phyloP scores from a whole-genome alignment of 1,140 invertebrate species.

The Psilanteris sp. region DNA sequence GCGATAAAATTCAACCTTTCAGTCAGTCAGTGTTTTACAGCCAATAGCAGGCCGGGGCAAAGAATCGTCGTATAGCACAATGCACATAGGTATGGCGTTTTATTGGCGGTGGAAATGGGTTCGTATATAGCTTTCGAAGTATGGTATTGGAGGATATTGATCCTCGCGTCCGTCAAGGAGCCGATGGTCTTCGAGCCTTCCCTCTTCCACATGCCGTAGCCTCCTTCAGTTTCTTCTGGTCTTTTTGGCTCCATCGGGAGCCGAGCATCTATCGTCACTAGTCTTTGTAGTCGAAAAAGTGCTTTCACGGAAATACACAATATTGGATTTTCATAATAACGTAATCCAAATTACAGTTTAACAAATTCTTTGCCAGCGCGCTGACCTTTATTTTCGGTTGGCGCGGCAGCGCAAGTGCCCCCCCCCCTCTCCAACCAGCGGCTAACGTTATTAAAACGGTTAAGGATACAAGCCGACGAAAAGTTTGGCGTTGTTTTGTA shows the following conservation, averaged over 20 bases:
- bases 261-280: slow-evolving; percentile 38
- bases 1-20: slow-evolving; percentile 79
- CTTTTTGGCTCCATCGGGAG: slow-evolving; percentile 27
- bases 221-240: slow-evolving; percentile 57
- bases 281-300: slow-evolving; percentile 47
- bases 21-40: slow-evolving; percentile 77
- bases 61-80: slow-evolving; percentile 76
- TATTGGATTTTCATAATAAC: slow-evolving; percentile 51
- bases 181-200: slow-evolving; percentile 74
- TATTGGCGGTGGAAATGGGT: slow-evolving; percentile 79
- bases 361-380: background rate
- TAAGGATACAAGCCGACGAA: no score
- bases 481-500: no score
- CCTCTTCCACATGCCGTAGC: slow-evolving; percentile 53
- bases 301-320: slow-evolving; percentile 34
- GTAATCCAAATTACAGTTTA: background rate
- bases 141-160: slow-evolving; percentile 80
- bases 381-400: no score
- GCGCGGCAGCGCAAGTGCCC: no score
- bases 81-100: slow-evolving; percentile 78
- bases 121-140: slow-evolving; percentile 77
- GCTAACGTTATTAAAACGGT: no score
- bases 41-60: slow-evolving; percentile 75
- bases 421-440: no score
- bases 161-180: slow-evolving; percentile 79